Conservation (phyloP, 2,888 invertebrate species). For the Proisotoma minuta region DNA sequence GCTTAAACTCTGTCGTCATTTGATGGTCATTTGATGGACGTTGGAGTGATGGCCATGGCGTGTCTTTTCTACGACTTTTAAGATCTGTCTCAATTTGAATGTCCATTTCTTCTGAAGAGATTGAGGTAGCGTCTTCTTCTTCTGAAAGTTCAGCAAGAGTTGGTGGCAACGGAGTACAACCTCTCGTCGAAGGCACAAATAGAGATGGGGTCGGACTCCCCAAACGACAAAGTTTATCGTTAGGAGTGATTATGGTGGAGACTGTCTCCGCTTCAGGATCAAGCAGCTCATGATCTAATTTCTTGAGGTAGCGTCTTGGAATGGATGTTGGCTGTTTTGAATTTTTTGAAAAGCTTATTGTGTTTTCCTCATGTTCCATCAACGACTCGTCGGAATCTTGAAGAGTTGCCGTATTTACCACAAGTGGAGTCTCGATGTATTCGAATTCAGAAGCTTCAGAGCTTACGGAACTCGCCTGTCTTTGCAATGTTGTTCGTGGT, state of each 20-base stretch:
- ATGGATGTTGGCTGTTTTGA: not conserved
- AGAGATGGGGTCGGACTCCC: too few relatives aligned
- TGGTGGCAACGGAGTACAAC: not conserved
- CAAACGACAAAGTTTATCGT: too few relatives aligned
- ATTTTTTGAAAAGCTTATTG: not conserved
- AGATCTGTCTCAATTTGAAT: too few relatives aligned
- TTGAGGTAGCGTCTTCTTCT: not conserved
- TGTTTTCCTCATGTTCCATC: not conserved
- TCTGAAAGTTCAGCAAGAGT: too few relatives aligned
- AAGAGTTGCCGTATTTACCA: not conserved
- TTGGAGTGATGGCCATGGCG: too few relatives aligned
- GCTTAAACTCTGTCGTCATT: not conserved
- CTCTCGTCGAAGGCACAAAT: too few relatives aligned
- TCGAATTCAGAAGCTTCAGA: not conserved
- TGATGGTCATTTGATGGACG: not conserved
- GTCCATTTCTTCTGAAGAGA: not conserved
- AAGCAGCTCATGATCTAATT: too few relatives aligned
- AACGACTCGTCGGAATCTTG: constrained; percentile 8
- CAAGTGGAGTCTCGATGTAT: not conserved
- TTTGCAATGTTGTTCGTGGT: not conserved
- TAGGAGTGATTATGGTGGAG: too few relatives aligned
- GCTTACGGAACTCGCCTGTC: not conserved
- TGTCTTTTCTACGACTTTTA: not conserved
- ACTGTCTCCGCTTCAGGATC: too few relatives aligned
- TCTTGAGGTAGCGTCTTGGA: not conserved